A percentile compares a stretch with the other conserved stretches of the same genome.
Evolutionary conservation across 2,113 vertebrate genomes (phyloP).

Genomic region (Baryphthengus martii): DNA sequence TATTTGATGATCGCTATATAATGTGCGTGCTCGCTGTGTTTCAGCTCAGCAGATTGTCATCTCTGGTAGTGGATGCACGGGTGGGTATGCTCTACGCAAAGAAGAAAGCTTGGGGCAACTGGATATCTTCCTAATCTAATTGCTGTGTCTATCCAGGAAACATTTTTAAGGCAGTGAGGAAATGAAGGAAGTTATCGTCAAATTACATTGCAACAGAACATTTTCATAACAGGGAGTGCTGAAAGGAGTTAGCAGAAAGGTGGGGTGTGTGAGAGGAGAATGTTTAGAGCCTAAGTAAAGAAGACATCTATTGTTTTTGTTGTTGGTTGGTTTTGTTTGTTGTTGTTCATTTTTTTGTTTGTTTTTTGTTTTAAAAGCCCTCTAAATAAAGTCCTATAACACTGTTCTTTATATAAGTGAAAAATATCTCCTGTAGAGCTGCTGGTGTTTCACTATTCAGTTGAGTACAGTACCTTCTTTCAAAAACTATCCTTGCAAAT

Average conservation of each 20-base stretch:
- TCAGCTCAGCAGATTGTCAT: not conserved
- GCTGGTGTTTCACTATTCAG: constrained; percentile 54
- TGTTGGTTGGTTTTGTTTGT: no score
- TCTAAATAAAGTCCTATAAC: constrained; percentile 41
- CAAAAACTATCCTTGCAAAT: constrained; percentile 57
- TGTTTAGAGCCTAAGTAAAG: not conserved
- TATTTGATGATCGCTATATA: fast-evolving
- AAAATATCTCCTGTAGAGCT: constrained; percentile 33
- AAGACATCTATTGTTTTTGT: not conserved
- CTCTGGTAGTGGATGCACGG: not conserved
- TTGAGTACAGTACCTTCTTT: constrained; percentile 34
- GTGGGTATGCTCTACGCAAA: not conserved
- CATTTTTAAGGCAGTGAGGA: not conserved
- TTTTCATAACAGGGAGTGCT: not conserved
- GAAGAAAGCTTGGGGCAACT: not conserved
- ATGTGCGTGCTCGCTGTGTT: fast-evolving
- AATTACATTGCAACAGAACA: not conserved
- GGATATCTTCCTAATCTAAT: not conserved
- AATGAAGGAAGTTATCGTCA: not conserved
- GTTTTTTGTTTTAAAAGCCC: not conserved
- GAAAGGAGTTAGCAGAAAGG: not conserved
- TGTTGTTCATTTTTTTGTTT: not conserved
- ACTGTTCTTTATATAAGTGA: constrained; percentile 35
- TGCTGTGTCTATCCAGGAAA: not conserved
- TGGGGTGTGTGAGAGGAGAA: not conserved